These are phyloP conservation scores for Anguilla anguilla DNA, from an alignment of 2,797 vertebrate genomes.

Conservation along the genomic window DNA sequence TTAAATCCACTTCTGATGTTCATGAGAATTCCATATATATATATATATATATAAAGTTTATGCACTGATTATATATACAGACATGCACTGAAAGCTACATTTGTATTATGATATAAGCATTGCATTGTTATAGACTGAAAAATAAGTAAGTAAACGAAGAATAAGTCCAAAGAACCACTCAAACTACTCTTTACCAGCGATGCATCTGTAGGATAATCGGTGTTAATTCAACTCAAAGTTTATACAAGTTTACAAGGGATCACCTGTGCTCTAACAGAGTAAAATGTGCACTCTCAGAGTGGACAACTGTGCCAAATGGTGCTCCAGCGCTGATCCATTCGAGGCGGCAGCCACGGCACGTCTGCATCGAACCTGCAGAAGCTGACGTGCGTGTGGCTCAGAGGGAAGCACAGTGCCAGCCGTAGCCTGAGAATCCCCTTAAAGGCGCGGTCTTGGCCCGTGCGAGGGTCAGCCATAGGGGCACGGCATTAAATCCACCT, in stretches of 20 bases:
- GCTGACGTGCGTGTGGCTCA: slow-evolving; percentile 65
- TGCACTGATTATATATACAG: not conserved
- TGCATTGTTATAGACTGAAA: not conserved
- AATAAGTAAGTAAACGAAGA: not conserved
- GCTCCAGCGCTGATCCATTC: not conserved
- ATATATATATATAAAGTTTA: not conserved
- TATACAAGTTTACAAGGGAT: too few species aligned
- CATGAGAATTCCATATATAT: not conserved
- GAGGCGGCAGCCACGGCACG: not conserved
- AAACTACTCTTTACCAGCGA: too few species aligned
- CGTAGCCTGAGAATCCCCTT: not conserved
- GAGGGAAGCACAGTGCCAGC: not conserved
- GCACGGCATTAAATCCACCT: not conserved
- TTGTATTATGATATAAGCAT: not conserved
- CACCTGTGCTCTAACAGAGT: too few species aligned
- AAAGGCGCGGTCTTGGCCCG: not conserved
- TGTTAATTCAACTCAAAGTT: too few species aligned
- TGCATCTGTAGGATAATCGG: too few species aligned
- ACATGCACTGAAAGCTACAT: not conserved
- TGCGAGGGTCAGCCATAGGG: not conserved
- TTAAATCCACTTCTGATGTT: not conserved
- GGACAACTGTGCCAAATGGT: not conserved
- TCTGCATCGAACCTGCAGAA: slow-evolving; percentile 71
- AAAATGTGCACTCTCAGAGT: not conserved
- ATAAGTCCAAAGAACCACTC: not conserved